phyloP scores from a whole-genome alignment of 2,888 invertebrate species.

The Metellina segmentata region DNA sequence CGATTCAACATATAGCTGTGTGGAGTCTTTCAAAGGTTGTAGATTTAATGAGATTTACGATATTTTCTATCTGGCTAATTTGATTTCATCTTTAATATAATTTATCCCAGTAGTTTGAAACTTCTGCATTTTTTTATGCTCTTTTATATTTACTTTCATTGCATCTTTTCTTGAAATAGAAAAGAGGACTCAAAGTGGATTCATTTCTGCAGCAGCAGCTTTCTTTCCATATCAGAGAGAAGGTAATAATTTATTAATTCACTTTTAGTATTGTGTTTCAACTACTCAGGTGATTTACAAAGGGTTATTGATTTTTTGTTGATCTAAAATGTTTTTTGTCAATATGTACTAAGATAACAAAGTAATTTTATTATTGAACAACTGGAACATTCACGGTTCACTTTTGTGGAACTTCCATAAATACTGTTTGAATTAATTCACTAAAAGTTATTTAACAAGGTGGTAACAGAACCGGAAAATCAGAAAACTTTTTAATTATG shows the following conservation, averaged over 20 bases:
- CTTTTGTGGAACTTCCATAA: no score
- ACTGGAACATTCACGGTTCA: not conserved
- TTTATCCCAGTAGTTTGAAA: no score
- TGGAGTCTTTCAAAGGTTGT: no score
- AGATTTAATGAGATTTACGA: not conserved
- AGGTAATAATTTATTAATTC: conserved; percentile 20
- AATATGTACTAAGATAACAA: not conserved
- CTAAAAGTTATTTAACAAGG: no score
- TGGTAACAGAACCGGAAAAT: no score
- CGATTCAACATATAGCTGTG: no score
- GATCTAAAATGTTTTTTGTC: not conserved
- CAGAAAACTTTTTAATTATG: no score
- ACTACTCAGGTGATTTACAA: not conserved
- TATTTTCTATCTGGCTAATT: not conserved
- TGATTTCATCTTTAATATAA: no score
- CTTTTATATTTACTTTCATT: no score
- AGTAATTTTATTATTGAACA: not conserved
- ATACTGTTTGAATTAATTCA: no score
- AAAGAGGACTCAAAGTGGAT: conserved; percentile 7
- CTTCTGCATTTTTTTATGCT: no score
- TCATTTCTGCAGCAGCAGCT: not conserved
- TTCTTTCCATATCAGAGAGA: not conserved
- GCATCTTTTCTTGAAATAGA: not conserved
- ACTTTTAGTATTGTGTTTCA: not conserved
- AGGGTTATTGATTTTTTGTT: not conserved